Evolutionary conservation across 2,888 invertebrate species (phyloP).

Genomic region (Meloe dianella): DNA sequence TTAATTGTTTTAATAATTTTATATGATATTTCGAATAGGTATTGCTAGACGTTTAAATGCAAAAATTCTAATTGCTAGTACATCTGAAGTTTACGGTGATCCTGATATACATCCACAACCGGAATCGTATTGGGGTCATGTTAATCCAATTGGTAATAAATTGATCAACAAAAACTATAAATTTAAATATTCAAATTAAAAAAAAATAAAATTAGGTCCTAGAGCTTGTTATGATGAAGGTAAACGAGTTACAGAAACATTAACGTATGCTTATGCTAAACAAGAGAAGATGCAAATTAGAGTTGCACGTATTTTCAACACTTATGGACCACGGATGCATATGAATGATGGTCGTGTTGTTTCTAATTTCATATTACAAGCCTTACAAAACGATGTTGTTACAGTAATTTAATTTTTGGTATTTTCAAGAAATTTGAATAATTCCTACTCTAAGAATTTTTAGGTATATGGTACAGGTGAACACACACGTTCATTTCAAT

Average conservation of each 20-base stretch:
- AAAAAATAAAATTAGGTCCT: conserved; percentile 70
- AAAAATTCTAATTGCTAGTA: conserved; percentile 93
- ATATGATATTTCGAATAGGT: too few species aligned
- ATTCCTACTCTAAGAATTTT: conserved; percentile 36
- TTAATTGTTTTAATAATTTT: too few species aligned
- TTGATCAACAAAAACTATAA: neutral
- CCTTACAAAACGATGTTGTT: conserved; percentile 91
- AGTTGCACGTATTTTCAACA: conserved; percentile 98
- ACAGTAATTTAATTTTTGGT: conserved; percentile 69
- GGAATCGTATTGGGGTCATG: conserved; percentile 99
- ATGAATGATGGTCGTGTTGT: conserved; percentile 98
- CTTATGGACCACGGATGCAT: conserved; percentile 98
- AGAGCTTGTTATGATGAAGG: conserved; percentile 99
- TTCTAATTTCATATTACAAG: conserved; percentile 97
- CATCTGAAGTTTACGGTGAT: conserved; percentile 99
- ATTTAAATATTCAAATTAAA: neutral
- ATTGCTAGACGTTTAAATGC: conserved; percentile 93
- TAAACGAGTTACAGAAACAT: conserved; percentile 96
- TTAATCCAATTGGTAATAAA: conserved; percentile 90
- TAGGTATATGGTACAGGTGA: conserved; percentile 85
- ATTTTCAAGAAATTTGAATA: neutral
- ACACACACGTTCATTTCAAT: conserved; percentile 97
- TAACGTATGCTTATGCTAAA: conserved; percentile 95
- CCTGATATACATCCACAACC: conserved; percentile 98
- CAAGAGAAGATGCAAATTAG: conserved; percentile 95